Evolutionary conservation across 2,797 vertebrate genomes (phyloP), one percentile per base, ranked within the genome.

Genomic region (Delichon dasypus): DNA sequence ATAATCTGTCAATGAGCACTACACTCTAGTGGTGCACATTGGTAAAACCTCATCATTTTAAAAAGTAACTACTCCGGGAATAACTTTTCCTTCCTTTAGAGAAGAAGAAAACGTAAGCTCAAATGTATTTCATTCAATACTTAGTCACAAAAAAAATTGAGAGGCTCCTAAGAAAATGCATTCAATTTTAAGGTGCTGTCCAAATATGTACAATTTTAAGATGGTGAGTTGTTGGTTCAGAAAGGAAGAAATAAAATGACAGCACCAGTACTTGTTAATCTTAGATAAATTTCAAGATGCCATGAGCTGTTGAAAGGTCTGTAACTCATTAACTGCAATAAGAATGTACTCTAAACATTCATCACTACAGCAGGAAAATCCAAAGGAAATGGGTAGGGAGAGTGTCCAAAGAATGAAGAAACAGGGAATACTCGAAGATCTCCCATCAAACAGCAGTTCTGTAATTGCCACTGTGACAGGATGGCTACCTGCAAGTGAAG

Each of bases 1-100:
- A 51, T 1, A 30, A 88, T 75, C 45, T 54, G n/a, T 36, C 83
- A 92, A 62, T 21, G 62, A 78, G 91, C 83, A 96, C 87, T 85
- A 75, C 94, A 95, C 91, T 93, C 95, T 96, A 88, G 92, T 79
- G 95, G 95, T 78, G 6, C 3, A 48, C 16, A 45, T 23, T 44
- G 92, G 78, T 85, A 95, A 77, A 6, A 34, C n/a, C 26, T 38
- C 36, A 48, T 29, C 13, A 48, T 51, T 32, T 32, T 1, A 7
- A 48, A 36, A 55, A 67, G 7, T 27, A 74, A 82, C 13, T 51
- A 10, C 9, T 51, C 26, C 60, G 64, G 11, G 17, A 84, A 75
- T 30, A 66, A 44, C 3, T 55, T 78, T 57, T 40, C 7, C 16
- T 65, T 22, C 11, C 18, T 38, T 60, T 19, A 53, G n/a, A 84